Percentiles rank a stretch among this genome's conserved stretches.
phyloP scores from a whole-genome alignment of 1,140 invertebrate genomes.

The Helicoverpa armigera region DNA sequence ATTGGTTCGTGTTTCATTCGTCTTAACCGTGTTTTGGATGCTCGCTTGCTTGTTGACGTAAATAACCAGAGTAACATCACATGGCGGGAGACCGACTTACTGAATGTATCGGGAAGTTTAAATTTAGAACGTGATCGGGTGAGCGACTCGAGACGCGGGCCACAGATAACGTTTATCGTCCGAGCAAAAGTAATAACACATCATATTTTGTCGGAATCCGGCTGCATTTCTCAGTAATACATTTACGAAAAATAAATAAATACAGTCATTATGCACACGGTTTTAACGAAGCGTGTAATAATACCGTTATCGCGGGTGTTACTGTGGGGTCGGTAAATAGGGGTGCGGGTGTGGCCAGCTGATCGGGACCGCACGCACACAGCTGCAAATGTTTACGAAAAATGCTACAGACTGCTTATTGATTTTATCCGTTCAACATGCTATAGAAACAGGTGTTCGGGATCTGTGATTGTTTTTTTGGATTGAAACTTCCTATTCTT shows the following conservation, averaged over 20 bases:
- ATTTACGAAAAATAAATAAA: conserved; percentile 30
- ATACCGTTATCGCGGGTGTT: conserved; percentile 40
- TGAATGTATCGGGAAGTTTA: conserved; percentile 72
- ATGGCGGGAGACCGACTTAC: conserved; percentile 57
- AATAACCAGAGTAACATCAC: conserved; percentile 60
- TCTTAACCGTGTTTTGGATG: conserved; percentile 56
- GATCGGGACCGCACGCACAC: conserved; percentile 71
- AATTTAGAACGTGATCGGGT: conserved; percentile 73
- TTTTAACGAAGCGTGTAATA: conserved; percentile 38
- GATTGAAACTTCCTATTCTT: conserved; percentile 20
- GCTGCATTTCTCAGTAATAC: conserved; percentile 23
- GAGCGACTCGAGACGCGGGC: conserved; percentile 57
- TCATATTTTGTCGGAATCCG: conserved; percentile 25
- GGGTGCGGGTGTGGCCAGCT: conserved; percentile 81
- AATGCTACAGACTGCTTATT: conserved; percentile 66
- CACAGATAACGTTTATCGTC: conserved; percentile 71
- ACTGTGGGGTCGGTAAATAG: conserved; percentile 49
- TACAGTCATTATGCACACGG: conserved; percentile 26
- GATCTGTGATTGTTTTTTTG: conserved; percentile 50
- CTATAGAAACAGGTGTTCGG: conserved; percentile 68
- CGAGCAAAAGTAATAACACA: conserved; percentile 47
- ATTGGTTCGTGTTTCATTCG: conserved; percentile 61
- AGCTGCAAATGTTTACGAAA: conserved; percentile 75
- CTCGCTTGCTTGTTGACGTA: conserved; percentile 60
- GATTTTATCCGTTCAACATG: conserved; percentile 69